phyloP scores from a whole-genome alignment of 1,140 invertebrate genomes.

The Drosophila prosaltans region DNA sequence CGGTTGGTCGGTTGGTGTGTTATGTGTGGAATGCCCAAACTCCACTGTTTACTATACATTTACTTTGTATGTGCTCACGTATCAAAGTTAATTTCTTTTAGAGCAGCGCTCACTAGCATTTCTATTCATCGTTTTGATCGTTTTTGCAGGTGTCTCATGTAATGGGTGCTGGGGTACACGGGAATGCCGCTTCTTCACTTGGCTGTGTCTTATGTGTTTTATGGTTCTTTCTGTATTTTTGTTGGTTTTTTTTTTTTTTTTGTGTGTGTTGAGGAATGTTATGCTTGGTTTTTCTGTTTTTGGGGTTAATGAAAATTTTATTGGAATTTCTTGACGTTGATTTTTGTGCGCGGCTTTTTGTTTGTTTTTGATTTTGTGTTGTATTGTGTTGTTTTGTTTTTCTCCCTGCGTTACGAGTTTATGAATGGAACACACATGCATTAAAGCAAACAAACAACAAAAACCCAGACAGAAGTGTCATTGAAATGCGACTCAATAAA shows the following conservation, averaged over 20 bases:
- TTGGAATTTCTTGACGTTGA: slow-evolving; percentile 49
- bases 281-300: slow-evolving; percentile 24
- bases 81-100: slow-evolving; percentile 69
- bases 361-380: slow-evolving; percentile 50
- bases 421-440: slow-evolving; percentile 59
- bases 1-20: neutral
- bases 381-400: neutral
- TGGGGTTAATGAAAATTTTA: slow-evolving; percentile 68
- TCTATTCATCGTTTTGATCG: slow-evolving; percentile 47
- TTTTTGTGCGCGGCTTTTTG: slow-evolving; percentile 33
- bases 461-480: slow-evolving; percentile 24
- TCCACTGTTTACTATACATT: slow-evolving; percentile 50
- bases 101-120: slow-evolving; percentile 54
- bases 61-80: slow-evolving; percentile 52
- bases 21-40: slow-evolving; percentile 54
- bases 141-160: slow-evolving; percentile 70
- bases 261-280: slow-evolving; percentile 26
- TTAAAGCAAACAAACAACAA: slow-evolving; percentile 52
- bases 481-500: slow-evolving; percentile 29
- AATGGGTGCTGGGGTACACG: slow-evolving; percentile 36
- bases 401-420: slow-evolving; percentile 49
- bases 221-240: slow-evolving; percentile 20
- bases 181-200: slow-evolving; percentile 23
- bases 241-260: slow-evolving; percentile 22
- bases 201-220: slow-evolving; percentile 25